Conservation (phyloP, 2,113 vertebrate genomes). For the Petaurus breviceps region DNA sequence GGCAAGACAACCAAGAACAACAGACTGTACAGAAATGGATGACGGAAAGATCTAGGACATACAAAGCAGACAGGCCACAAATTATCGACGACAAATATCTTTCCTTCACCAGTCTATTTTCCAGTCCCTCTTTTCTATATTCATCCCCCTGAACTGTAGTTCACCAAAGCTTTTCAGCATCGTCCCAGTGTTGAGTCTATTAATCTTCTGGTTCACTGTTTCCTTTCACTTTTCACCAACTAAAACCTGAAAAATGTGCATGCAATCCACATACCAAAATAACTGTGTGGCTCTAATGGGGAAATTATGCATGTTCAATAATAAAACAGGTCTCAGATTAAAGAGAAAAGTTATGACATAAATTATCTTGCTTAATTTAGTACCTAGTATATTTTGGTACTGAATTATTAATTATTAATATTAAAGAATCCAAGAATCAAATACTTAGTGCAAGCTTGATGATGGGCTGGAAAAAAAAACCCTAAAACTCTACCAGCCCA, state of each 20-base stretch:
- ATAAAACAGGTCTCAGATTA: background rate
- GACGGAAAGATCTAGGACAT: background rate
- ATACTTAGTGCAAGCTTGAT: background rate
- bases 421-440: background rate
- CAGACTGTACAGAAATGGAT: background rate
- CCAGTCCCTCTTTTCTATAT: background rate
- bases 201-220: background rate
- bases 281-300: background rate
- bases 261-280: background rate
- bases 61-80: background rate
- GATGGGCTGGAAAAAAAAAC: background rate
- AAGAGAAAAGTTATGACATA: background rate
- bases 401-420: background rate
- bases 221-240: conserved; percentile 31
- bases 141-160: background rate
- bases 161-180: background rate
- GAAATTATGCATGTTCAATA: background rate
- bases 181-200: background rate
- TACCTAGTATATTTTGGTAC: background rate
- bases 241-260: conserved; percentile 1
- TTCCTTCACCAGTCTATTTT: background rate
- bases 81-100: background rate
- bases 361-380: background rate
- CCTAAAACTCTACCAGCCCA: background rate
- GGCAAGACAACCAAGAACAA: background rate